Base-by-base conservation (phyloP, 2,888 invertebrate genomes). In the Limnephilus auricula region DNA sequence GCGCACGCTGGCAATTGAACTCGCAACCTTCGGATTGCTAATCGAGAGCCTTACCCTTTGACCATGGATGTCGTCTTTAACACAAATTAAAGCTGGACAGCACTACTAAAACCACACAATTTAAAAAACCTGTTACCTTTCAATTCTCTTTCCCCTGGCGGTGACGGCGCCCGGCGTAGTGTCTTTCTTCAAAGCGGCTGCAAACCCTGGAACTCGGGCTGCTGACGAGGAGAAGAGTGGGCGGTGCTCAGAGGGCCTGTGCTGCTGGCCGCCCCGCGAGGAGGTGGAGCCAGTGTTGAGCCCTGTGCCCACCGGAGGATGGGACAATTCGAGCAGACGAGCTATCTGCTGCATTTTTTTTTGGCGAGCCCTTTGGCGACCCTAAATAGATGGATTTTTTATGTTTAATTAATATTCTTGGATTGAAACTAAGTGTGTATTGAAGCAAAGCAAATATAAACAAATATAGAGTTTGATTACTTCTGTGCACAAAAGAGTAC, bases 331-430 rank as follows among this genome's bases (percentile, higher is more conserved):
- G 32, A 99, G 96, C 15, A 99, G 95, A 78, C 98, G 97, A 0
- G 99, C 99, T 91, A 99, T 99, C 95, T 99, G 98, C 94, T 98
- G 98, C 98, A 99, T 98, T 95, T 99, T 99, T 95, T 99, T 98
- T 94, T 99, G 99, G 0, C 99, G 97, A 0, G 99, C 99, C 95
- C 99, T 99, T 94, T 98, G 97, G 78, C 99, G 97, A 45, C 99
- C 99, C 97, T 98, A 94, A 9, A 94, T 94, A 92, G 82, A 87
- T 65, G 25, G 65, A 65, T 25, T 65, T 2, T n/a, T 65, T 65
- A 25, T 65, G 25, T 15, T 18, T 50, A 18, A 50, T 65, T 25
- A 65, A 65, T 65, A n/a, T 6, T 65, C 25, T 65, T 65, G 65
- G 18, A 65, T 65, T 6, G 50, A 15, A 50, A 18, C 50, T 18